Base-by-base conservation (phyloP, 2,797 vertebrate genomes). In the Margarornis squamiger region DNA sequence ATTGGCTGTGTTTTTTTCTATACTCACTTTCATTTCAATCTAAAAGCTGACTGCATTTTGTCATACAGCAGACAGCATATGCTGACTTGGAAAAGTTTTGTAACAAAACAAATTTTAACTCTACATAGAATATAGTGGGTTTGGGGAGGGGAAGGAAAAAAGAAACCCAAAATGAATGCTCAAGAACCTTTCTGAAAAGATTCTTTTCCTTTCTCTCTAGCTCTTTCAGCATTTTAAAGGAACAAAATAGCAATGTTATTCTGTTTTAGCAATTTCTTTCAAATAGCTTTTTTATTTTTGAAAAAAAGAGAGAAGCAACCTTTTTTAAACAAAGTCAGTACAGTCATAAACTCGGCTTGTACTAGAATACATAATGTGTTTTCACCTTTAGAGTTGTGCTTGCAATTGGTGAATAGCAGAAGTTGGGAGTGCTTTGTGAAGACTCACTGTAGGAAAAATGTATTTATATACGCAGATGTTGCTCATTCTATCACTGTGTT, bases 21-120 rank as follows among this genome's bases (percentile, higher is more conserved):
- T 95, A 97, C 76, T 55, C 63, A 89, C 92, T 98, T 97, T 93
- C 68, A 96, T 97, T 98, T 97, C 67, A 81, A 70, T 96, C 88
- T 96, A 82, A 96, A 97, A 88, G 90, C 89, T 93, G 93, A 94
- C 87, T 96, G 88, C 43, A 90, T 88, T 96, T 97, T 97, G 86
- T 90, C 94, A 59, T 82, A 84, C 27, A 90, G 74, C 74, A 95
- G 83, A 77, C 83, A 55, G 49, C 49, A 95, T 62, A 94, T 85
- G 29, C 23, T 93, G 95, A 95, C 46, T 16, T 67, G 76, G 91
- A 92, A 96, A 96, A 96, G 85, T 74, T 96, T 96, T 88, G 62
- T 79, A 96, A 79, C 46, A 85, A 80, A 95, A 94, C 43, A 96
- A 67, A 21, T 93, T 95, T 88, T 86, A 86, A 73, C 45, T 86